phyloP scores from a whole-genome alignment of 2,797 vertebrate species.

The Onychomys leucogaster region DNA sequence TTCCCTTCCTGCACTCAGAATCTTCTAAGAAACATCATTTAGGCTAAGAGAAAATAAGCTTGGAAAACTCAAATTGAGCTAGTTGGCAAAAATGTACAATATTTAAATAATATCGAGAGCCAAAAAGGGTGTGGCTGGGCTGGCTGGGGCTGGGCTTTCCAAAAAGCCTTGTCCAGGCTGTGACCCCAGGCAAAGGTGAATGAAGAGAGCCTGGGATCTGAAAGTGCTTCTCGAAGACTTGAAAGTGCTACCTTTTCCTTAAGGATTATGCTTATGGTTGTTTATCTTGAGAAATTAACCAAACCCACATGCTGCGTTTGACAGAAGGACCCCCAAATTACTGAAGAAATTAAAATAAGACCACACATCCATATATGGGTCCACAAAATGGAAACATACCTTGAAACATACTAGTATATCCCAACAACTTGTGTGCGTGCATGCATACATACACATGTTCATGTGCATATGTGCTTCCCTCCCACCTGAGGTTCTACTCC shows the following conservation, averaged over 20 bases:
- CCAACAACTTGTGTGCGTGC: not conserved
- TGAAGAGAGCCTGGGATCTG: fast-evolving
- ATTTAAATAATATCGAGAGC: not conserved
- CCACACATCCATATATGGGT: fast-evolving
- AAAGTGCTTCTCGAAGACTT: not conserved
- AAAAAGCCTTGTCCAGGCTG: not conserved
- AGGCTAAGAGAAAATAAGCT: not conserved
- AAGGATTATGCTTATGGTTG: not conserved
- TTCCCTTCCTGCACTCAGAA: not conserved
- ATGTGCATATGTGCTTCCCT: not conserved
- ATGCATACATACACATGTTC: not conserved
- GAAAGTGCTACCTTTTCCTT: not conserved
- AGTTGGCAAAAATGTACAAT: not conserved
- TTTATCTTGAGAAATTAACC: not conserved
- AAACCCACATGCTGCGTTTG: not conserved
- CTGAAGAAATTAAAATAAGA: not conserved
- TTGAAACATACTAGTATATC: not conserved
- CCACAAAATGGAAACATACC: not conserved
- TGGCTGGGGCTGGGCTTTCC: not conserved
- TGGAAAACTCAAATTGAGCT: not conserved
- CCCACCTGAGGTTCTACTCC: not conserved
- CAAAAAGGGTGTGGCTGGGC: not conserved
- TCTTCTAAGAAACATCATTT: not conserved
- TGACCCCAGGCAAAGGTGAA: not conserved
- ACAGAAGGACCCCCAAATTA: not conserved